Base-by-base conservation (phyloP, 1,140 invertebrate species). In the Tetragnatha versicolor region DNA sequence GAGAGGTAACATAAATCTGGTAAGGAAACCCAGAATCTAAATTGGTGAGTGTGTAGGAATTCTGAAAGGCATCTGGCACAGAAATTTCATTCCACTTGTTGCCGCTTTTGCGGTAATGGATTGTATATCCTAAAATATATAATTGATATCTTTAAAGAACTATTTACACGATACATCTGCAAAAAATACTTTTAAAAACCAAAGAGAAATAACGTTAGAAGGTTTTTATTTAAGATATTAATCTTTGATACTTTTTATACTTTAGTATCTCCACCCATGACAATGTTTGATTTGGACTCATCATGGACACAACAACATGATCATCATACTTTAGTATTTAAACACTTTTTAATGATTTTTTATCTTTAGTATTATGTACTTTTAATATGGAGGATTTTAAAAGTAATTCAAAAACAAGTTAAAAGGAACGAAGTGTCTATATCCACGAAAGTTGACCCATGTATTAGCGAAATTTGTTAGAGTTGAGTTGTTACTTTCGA, bases 11-110 rank as follows among this genome's bases (percentile, higher is more conserved):
- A 58, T 65, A 73, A 45, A 79, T 42, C n/a, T 79, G 78, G 27
- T 66, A 79, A 14, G 65, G 25, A 5, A 60, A 3, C 10, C 60
- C 78, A 25, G 68, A 22, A 53, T 79, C 78, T 1, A 79, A 35
- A 45, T 79, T 73, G 12, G 69, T 79, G 10, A 79, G 47, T 22
- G 78, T 73, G 22, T 70, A 79, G 10, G 51, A 45, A 33, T 60
- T 63, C 22, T 79, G 68, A 25, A 27, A 20, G 35, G 47, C 58
- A 58, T 65, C 58, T 25, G 69, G 78, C 10, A 72, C 33, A 10
- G 78, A 72, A 39, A 79, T 79, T 79, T 79, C 78, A 27, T 73
- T 39, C 78, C 78, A 79, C n/a, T 79, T 65, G 7, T 47, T 27
- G 35, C 60, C 68, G 55, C 20, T 37, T 45, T 66, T 73, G 2